These are phyloP conservation scores for Tiaroga cobitis DNA, from an alignment of 2,797 vertebrate species.

Conservation along the genomic window DNA sequence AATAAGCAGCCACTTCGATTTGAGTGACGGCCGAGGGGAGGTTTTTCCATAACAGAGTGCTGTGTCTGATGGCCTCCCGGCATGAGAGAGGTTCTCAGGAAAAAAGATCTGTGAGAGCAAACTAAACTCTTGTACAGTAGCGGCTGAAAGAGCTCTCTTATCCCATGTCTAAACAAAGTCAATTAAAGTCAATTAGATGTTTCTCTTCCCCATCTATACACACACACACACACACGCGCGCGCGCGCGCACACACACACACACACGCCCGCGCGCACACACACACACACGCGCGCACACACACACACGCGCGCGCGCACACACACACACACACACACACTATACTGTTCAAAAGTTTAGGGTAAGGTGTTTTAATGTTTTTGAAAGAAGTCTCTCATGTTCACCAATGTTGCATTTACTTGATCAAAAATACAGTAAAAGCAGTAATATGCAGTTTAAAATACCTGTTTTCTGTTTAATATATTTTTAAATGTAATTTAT, in stretches of 20 bases:
- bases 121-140: conserved; percentile 26
- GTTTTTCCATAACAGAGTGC: conserved; percentile 81
- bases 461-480: not conserved
- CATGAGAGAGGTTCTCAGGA: conserved; percentile 43
- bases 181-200: not conserved
- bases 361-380: not conserved
- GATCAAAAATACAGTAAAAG: not conserved
- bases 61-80: conserved; percentile 57
- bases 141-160: not conserved
- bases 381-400: not conserved
- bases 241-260: too few relatives aligned
- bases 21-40: conserved; percentile 70
- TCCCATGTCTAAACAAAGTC: conserved; percentile 23
- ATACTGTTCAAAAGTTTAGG: not conserved
- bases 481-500: not conserved
- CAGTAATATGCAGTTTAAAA: not conserved
- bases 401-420: not conserved
- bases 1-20: conserved; percentile 80
- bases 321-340: not conserved
- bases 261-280: too few relatives aligned
- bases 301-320: too few relatives aligned
- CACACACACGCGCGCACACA: too few relatives aligned
- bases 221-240: too few relatives aligned
- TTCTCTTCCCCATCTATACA: not conserved
- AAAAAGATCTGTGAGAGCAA: conserved; percentile 47